Evolutionary conservation across 2,888 invertebrate genomes (phyloP).

Genomic region (Pyralis farinalis): DNA sequence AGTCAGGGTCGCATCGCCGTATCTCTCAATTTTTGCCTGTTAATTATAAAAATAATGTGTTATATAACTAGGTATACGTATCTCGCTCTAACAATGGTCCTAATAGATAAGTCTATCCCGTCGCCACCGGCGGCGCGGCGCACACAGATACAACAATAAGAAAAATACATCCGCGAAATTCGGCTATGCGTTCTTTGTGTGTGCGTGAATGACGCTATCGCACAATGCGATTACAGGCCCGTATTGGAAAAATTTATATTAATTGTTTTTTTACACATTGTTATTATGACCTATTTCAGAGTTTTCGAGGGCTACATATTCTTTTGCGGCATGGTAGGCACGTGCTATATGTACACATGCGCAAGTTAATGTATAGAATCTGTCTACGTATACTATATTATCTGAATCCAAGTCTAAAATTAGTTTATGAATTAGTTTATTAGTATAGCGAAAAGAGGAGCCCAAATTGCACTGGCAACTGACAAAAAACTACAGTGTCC

Average conservation of each 20-base stretch:
- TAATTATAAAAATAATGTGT: slow-evolving; percentile 82
- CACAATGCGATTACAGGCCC: slow-evolving; percentile 76
- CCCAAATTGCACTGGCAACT: too few relatives aligned
- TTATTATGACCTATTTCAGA: too few relatives aligned
- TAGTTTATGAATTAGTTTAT: too few relatives aligned
- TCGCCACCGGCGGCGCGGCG: slow-evolving; percentile 47
- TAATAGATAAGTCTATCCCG: slow-evolving; percentile 38
- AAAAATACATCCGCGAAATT: slow-evolving; percentile 77
- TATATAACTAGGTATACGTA: slow-evolving; percentile 60
- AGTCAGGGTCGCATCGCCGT: slow-evolving; percentile 72
- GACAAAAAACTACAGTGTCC: too few relatives aligned
- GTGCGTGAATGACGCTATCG: slow-evolving; percentile 78
- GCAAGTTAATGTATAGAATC: too few relatives aligned
- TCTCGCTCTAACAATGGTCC: slow-evolving; percentile 40
- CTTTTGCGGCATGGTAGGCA: too few relatives aligned
- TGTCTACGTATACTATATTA: too few relatives aligned
- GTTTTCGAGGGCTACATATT: too few relatives aligned
- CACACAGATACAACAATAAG: slow-evolving; percentile 61
- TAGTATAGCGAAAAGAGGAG: too few relatives aligned
- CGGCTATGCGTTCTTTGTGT: slow-evolving; percentile 55
- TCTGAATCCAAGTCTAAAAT: too few relatives aligned
- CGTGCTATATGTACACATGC: too few relatives aligned
- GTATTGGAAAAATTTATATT: slow-evolving; percentile 39
- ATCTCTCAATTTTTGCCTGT: slow-evolving; percentile 80
- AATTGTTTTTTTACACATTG: slow-evolving; percentile 8